Evolutionary conservation across 2,888 invertebrate genomes (phyloP).

Genomic region (Dione vanillae): DNA sequence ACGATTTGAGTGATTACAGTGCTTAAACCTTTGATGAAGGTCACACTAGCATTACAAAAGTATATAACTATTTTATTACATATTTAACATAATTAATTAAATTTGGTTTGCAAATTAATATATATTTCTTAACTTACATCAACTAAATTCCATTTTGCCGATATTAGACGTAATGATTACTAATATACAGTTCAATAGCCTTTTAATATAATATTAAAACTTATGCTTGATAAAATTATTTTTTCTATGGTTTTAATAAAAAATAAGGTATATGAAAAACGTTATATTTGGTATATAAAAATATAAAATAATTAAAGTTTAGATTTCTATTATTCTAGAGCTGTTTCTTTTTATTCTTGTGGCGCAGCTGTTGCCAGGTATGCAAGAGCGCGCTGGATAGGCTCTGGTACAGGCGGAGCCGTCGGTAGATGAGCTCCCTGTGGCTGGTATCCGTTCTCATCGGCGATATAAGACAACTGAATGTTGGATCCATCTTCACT

Average conservation of each 20-base stretch:
- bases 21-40: neutral
- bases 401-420: conserved; percentile 88
- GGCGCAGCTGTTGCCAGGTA: conserved; percentile 87
- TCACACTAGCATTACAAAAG: neutral
- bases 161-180: neutral
- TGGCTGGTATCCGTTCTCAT: conserved; percentile 89
- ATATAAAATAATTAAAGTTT: conserved; percentile 40
- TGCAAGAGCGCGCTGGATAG: conserved; percentile 87
- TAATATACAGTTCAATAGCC: neutral
- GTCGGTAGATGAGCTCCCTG: conserved; percentile 86
- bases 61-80: neutral
- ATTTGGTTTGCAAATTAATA: neutral
- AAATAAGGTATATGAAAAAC: neutral
- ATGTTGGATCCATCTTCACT: conserved; percentile 87
- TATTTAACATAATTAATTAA: neutral
- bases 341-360: conserved; percentile 47
- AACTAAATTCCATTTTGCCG: neutral
- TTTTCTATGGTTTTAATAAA: neutral
- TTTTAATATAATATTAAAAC: neutral
- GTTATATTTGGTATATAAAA: conserved; percentile 45
- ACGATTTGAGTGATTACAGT: too few species aligned
- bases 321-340: conserved; percentile 1
- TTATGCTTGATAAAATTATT: neutral
- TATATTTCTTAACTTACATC: neutral
- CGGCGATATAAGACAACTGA: conserved; percentile 87